Base-by-base conservation (phyloP, 2,888 invertebrate species). In the Plebejus anna region DNA sequence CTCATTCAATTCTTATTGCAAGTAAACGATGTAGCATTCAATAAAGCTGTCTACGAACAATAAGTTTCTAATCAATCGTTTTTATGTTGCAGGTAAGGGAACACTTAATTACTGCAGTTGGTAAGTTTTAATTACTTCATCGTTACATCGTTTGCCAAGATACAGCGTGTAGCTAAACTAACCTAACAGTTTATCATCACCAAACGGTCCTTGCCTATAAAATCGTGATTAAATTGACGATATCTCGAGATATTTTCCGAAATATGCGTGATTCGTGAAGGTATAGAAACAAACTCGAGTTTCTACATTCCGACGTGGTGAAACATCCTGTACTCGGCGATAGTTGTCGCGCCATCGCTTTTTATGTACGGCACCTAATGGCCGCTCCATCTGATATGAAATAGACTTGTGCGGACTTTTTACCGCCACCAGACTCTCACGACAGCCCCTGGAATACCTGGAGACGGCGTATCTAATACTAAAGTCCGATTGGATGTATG, bases 71-170 rank as follows among this genome's bases (percentile, higher is more conserved):
- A 66, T 66, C 66, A 66, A 13, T 36, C 22, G 13, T 66, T 66
- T 28, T 66, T 66, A 16, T 66, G 32, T 66, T 66, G 11, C 66
- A 66, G 32, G 66, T 66, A 66, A 66, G 66, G 66, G 66, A 66
- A 66, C 66, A 36, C 66, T 16, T 66, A 32, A 66, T 66, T 66
- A 66, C 32, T 36, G 13, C 32, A 22, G 22, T 22, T 16, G 66
- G 66, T 66, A 66, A 36, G 66, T 66, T 32, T 66, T 66, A 66
- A 66, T 66, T 66, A 66, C 66, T 66, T 66, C 32, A 66, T 66
- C 66, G 28, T 13, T 13, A 66, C 66, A 13, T 2, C 32, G 32
- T 32, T 2, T 32, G 28, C 66, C 9, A 4, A 32, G 11, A 13
- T 36, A 66, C 66, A 66, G 66, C 13, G 13, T 66, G 66, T 36